Evolutionary conservation across 2,797 vertebrate species (phyloP).

Genomic region (Melanotaenia pygmaea): DNA sequence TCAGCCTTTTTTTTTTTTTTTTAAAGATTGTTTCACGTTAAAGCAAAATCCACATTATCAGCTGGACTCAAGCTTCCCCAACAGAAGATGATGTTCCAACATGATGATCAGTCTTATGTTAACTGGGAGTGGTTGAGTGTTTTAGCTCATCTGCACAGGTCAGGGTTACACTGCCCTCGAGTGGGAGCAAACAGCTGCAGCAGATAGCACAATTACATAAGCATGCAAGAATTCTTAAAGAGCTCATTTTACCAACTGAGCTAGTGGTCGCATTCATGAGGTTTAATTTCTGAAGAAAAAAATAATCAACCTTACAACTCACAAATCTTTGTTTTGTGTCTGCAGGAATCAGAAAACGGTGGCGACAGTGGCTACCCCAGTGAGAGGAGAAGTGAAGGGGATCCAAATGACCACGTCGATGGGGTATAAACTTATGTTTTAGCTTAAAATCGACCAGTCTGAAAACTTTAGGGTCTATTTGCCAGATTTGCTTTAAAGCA

Average conservation of each 20-base stretch:
- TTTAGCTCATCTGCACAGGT: neutral
- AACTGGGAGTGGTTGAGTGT: neutral
- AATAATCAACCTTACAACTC: neutral
- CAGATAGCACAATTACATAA: neutral
- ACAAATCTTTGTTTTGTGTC: neutral
- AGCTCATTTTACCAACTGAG: neutral
- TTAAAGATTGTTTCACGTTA: neutral
- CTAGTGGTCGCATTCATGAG: neutral
- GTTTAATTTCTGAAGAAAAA: neutral
- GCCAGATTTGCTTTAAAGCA: neutral
- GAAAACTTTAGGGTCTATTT: neutral
- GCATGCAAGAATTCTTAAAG: neutral
- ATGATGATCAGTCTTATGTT: neutral
- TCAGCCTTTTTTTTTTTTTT: neutral
- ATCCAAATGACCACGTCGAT: slow-evolving; percentile 87
- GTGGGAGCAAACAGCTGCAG: neutral
- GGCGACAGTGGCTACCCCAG: slow-evolving; percentile 97
- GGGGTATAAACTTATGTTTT: slow-evolving; percentile 75
- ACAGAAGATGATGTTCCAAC: neutral
- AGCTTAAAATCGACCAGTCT: neutral
- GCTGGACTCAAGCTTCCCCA: neutral
- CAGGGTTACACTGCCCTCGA: neutral
- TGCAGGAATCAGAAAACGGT: slow-evolving; percentile 90
- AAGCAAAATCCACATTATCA: neutral
- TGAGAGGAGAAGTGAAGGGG: slow-evolving; percentile 92